phyloP scores from a whole-genome alignment of 1,140 invertebrate genomes.

The Archegozetes longisetosus region DNA sequence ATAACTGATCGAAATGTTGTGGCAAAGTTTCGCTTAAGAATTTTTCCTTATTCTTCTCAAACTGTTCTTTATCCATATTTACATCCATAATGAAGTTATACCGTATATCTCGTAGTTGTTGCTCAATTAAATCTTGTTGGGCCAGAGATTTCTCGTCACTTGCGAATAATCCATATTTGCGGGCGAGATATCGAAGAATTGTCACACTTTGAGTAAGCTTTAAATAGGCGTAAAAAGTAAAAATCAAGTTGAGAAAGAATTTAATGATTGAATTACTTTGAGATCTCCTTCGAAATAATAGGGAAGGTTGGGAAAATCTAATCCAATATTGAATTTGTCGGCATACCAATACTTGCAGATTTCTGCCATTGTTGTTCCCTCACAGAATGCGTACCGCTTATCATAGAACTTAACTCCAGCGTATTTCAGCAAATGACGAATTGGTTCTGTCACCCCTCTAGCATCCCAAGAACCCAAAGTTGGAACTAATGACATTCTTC shows the following conservation, averaged over 20 bases:
- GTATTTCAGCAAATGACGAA: conserved; percentile 51
- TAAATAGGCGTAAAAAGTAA: no score
- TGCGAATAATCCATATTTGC: conserved; percentile 25
- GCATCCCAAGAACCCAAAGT: conserved; percentile 53
- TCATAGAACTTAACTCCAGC: conserved; percentile 51
- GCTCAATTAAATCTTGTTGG: conserved; percentile 31
- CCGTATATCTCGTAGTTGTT: conserved; percentile 32
- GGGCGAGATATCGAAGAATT: conserved; percentile 35
- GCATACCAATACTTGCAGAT: conserved; percentile 23
- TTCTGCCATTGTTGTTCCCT: no score
- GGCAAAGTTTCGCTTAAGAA: no score
- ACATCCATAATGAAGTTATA: no score
- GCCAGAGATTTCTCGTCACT: conserved; percentile 30
- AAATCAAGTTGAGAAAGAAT: no score
- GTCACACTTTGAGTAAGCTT: conserved; percentile 32
- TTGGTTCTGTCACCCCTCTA: conserved; percentile 50
- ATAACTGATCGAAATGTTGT: no score
- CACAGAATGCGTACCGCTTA: conserved; percentile 26
- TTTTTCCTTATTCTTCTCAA: no score
- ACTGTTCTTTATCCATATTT: conserved; percentile 27
- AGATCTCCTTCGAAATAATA: conserved; percentile 23
- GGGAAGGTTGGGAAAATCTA: conserved; percentile 28
- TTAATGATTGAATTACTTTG: conserved; percentile 24
- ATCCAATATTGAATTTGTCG: conserved; percentile 25
- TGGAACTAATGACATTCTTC: no score